phyloP scores from a whole-genome alignment of 2,888 invertebrate genomes.

The Petrolisthes cinctipes region DNA sequence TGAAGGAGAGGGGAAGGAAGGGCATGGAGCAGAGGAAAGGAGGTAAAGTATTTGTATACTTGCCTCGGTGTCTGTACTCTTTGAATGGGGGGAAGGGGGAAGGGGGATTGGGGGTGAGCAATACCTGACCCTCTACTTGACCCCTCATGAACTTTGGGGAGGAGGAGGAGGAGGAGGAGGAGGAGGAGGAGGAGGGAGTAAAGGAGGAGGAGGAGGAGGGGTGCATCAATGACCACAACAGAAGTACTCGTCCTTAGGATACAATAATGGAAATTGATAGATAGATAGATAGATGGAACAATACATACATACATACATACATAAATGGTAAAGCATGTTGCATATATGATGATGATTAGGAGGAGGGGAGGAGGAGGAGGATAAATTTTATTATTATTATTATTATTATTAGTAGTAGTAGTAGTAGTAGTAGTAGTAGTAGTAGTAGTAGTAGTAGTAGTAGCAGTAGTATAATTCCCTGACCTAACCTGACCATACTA shows the following conservation, averaged over 20 bases:
- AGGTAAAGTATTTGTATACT: no score
- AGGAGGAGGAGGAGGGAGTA: background rate
- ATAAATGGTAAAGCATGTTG: no score
- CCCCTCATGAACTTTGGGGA: background rate
- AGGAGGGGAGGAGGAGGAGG: constrained; percentile 9
- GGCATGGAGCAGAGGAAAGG: no score
- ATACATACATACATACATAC: no score
- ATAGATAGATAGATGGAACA: background rate
- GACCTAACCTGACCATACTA: background rate
- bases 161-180: background rate
- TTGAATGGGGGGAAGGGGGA: background rate
- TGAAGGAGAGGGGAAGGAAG: no score
- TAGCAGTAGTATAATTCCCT: background rate
- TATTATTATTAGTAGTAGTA: constrained; percentile 1
- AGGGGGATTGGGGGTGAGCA: background rate
- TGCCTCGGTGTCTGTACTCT: background rate
- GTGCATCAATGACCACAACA: background rate
- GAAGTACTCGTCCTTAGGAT: no score
- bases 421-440: background rate
- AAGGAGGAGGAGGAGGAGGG: background rate
- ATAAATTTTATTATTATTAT: constrained; percentile 4
- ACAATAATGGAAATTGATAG: background rate
- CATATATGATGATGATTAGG: background rate
- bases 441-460: constrained; percentile 15
- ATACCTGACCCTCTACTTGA: background rate